Conservation (phyloP, 2,888 invertebrate species). For the Cylindroiulus punctatus region DNA sequence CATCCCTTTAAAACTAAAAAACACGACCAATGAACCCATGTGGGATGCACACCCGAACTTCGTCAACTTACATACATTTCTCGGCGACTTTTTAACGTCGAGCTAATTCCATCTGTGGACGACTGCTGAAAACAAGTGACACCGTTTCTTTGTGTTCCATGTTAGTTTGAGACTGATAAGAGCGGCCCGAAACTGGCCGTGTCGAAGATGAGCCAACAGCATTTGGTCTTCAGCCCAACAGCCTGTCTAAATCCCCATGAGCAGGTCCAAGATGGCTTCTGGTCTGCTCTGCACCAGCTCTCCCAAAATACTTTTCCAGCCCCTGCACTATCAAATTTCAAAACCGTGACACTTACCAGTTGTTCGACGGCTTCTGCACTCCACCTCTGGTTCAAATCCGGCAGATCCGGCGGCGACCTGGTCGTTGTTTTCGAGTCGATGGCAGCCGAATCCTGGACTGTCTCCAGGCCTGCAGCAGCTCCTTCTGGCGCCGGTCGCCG, state of each 20-base stretch:
- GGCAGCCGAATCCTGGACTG: background rate
- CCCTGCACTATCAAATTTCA: background rate
- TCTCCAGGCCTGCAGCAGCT: too few species aligned
- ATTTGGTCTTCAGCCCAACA: background rate
- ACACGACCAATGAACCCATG: too few species aligned
- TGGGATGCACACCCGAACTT: too few species aligned
- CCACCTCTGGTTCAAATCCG: background rate
- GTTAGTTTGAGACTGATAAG: too few species aligned
- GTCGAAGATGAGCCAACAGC: background rate
- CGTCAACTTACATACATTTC: too few species aligned
- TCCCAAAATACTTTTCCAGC: background rate
- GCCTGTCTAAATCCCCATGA: background rate
- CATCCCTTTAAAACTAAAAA: too few species aligned
- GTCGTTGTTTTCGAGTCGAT: background rate
- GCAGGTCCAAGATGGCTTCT: slow-evolving; percentile 27
- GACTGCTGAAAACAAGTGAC: too few species aligned
- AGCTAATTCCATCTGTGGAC: too few species aligned
- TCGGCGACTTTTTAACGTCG: too few species aligned
- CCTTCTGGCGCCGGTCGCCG: background rate
- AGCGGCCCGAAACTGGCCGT: background rate
- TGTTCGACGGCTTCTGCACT: slow-evolving; percentile 37
- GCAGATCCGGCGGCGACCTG: background rate
- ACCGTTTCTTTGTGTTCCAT: too few species aligned
- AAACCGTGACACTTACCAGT: slow-evolving; percentile 15
- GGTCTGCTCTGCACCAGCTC: background rate